Conservation (phyloP, 1,140 invertebrate genomes). For the Lepidurus packardi region DNA sequence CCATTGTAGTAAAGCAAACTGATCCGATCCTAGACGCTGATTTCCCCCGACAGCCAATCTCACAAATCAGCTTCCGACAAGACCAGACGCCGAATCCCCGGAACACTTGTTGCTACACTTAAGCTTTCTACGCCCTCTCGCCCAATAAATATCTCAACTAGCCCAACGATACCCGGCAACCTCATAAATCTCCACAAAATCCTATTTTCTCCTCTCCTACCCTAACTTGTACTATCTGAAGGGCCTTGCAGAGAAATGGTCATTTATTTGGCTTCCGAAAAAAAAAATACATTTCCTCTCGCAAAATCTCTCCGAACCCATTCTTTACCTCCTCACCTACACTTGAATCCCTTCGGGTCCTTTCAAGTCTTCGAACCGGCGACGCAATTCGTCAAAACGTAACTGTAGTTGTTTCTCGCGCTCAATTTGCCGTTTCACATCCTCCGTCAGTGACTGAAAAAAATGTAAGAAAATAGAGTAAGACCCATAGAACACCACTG, state of each 20-base stretch:
- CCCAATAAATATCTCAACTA: too few relatives aligned
- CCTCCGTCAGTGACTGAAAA: not conserved
- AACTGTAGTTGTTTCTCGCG: not conserved
- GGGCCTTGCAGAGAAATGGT: not conserved
- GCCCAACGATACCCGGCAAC: too few relatives aligned
- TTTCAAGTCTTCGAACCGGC: not conserved
- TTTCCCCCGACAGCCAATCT: too few relatives aligned
- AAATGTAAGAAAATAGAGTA: not conserved
- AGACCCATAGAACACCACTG: not conserved
- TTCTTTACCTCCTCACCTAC: too few relatives aligned
- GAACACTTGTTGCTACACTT: too few relatives aligned
- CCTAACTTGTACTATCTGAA: not conserved
- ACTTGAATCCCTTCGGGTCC: not conserved
- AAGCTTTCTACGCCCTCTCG: too few relatives aligned
- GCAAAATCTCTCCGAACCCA: not conserved
- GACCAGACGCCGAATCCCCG: too few relatives aligned
- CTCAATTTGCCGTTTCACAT: slow-evolving; percentile 9
- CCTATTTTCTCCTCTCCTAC: not conserved
- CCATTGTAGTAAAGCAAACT: too few relatives aligned
- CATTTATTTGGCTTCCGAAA: not conserved
- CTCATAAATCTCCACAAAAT: too few relatives aligned
- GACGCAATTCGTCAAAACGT: slow-evolving; percentile 18
- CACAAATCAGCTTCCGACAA: too few relatives aligned
- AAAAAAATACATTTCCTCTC: not conserved
- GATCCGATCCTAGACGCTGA: too few relatives aligned